Evolutionary conservation across 1,140 invertebrate genomes (phyloP), one percentile per base, ranked within the genome.

Genomic region (Neotoxoptera formosana): DNA sequence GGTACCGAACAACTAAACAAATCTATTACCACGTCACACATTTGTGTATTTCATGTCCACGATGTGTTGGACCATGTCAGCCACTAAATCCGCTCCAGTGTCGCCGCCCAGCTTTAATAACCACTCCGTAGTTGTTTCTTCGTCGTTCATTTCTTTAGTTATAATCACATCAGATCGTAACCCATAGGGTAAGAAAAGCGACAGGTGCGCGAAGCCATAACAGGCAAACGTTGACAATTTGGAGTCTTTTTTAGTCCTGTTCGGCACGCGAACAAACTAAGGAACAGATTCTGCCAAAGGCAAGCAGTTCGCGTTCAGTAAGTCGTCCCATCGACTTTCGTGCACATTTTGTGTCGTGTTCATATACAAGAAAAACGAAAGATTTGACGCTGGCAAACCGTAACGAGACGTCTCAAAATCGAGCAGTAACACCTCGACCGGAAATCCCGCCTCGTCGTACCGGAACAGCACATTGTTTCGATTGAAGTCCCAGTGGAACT

Each of bases 401-500:
- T 95, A 95, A 36, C 86, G 94, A 0, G 95, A 81, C 17, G 94
- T 91, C 3, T 95, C 95, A 36, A 96, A 95, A 90, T 96, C 96
- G 34, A 96, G 94, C 2, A 96, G 90, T 87, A 95, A 95, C 0
- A 95, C 94, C 25, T 94, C 94, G 0, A 95, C 67, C 30, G 94
- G 90, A 23, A 93, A 47, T 0, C 23, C 91, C 94, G 20, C 94
- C 41, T n/a, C 53, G 25, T 90, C 91, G 84, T 94, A 94, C 17
- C 45, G 36, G 90, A 94, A 94, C 30, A 96, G 83, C 14, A 95
- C 92, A 87, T 96, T 96, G 91, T 95, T 95, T 1, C 94, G 93
- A 6, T 95, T 95, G 45, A 95, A 95, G 94, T 96, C 95, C 2
- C 95, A 95, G 93, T 96, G 95, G n/a, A n/a, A n/a, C n/a, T n/a